These are phyloP conservation scores for Rattus norvegicus DNA, from an alignment of 2,113 vertebrate species.

Conservation along the genomic window DNA sequence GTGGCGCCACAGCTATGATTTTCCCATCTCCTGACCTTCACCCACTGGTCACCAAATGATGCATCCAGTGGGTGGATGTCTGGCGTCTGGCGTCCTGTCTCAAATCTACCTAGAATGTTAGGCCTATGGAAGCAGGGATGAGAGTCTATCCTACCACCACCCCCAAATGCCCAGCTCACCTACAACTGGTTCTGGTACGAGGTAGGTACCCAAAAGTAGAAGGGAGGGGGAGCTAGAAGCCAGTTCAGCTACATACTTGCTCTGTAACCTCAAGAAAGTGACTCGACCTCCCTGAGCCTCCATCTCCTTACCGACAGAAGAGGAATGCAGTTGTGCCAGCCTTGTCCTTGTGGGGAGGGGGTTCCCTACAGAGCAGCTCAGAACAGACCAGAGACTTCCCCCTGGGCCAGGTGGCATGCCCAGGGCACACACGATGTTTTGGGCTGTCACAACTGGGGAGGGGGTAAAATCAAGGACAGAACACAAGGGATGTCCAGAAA, in stretches of 20 bases:
- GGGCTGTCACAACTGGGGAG: neutral
- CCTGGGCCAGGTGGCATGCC: too few species aligned
- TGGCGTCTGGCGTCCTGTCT: neutral
- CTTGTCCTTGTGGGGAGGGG: fast-evolving
- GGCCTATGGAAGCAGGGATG: too few species aligned
- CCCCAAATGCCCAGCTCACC: neutral
- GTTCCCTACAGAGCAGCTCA: neutral
- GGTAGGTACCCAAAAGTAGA: neutral
- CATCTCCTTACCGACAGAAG: neutral
- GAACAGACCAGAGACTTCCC: neutral
- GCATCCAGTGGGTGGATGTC: fast-evolving
- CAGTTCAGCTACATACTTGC: neutral
- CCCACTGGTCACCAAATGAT: neutral
- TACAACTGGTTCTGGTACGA: neutral
- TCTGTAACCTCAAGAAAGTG: conserved; percentile 2
- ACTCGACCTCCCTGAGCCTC: neutral
- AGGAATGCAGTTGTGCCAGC: neutral
- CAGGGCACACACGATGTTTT: neutral
- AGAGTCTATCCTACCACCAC: neutral
- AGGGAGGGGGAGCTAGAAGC: neutral
- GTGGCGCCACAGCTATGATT: neutral
- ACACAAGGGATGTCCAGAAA: neutral
- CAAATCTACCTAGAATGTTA: neutral
- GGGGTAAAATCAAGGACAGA: neutral
- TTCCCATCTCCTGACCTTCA: neutral